A percentile compares a stretch with the other conserved stretches of the same genome.
phyloP scores from a whole-genome alignment of 2,113 vertebrate species.

The Aspidoscelis tigris region DNA sequence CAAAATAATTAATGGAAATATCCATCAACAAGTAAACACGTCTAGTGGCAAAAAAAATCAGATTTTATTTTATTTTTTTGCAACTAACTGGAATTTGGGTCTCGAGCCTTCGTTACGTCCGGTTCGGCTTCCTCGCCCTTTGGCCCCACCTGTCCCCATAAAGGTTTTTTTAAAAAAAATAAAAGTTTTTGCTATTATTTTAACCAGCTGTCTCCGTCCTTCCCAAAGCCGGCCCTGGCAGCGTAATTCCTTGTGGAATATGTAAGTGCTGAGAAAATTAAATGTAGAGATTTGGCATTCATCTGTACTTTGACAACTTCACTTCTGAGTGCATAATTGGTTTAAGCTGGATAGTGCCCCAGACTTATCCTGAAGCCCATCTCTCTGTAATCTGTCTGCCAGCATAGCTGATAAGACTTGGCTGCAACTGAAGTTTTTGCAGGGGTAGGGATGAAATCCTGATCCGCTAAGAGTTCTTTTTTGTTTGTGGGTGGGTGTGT shows the following conservation, averaged over 20 bases:
- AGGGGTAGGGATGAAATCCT: constrained; percentile 81
- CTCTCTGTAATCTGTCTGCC: constrained; percentile 80
- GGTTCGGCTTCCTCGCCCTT: constrained; percentile 11
- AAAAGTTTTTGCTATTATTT: not conserved
- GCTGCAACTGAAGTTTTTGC: constrained; percentile 76
- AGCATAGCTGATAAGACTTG: constrained; percentile 76
- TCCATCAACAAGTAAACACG: constrained; percentile 23
- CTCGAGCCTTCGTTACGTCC: not conserved
- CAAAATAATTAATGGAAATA: constrained; percentile 57
- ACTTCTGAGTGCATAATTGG: constrained; percentile 77
- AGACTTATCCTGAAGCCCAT: constrained; percentile 66
- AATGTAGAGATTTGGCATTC: constrained; percentile 68
- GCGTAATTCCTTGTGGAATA: constrained; percentile 40
- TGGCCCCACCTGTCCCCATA: not conserved
- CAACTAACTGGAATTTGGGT: not conserved
- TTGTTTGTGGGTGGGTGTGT: constrained; percentile 11
- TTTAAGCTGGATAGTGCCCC: constrained; percentile 73
- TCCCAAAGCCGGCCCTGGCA: not conserved
- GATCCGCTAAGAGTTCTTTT: constrained; percentile 83
- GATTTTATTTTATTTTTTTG: not conserved
- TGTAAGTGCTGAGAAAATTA: constrained; percentile 35
- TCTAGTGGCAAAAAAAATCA: constrained; percentile 29
- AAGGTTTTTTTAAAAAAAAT: not conserved
- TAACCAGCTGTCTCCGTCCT: not conserved
- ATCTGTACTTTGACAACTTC: constrained; percentile 68